These are phyloP conservation scores for Sphaerodactylus townsendi DNA, from an alignment of 2,113 vertebrate genomes.

Conservation along the genomic window DNA sequence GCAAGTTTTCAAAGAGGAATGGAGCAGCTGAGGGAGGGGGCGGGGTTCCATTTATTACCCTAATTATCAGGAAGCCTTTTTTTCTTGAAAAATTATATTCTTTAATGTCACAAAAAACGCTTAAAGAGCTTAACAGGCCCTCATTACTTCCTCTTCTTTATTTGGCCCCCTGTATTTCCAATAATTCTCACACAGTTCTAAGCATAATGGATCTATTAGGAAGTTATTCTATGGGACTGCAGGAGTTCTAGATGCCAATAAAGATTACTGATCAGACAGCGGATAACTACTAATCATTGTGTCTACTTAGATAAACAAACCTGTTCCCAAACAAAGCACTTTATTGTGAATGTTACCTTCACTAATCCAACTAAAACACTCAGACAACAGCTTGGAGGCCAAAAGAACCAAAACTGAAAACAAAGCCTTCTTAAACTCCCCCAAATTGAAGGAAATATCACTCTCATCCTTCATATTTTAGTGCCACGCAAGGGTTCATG, in stretches of 20 bases:
- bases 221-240: conserved; percentile 60
- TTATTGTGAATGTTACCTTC: conserved; percentile 67
- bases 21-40: not conserved
- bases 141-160: conserved; percentile 29
- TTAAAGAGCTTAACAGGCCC: conserved; percentile 24
- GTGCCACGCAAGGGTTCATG: not conserved
- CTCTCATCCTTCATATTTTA: not conserved
- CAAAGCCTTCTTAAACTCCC: conserved; percentile 18
- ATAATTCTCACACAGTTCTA: conserved; percentile 45
- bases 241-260: conserved; percentile 67
- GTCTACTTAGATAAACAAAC: conserved; percentile 67
- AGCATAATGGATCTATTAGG: conserved; percentile 57
- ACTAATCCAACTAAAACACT: conserved; percentile 59
- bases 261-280: conserved; percentile 67
- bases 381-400: conserved; percentile 38
- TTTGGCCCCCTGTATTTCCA: conserved; percentile 14
- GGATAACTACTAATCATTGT: conserved; percentile 62
- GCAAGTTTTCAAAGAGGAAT: conserved; percentile 28
- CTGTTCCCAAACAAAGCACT: conserved; percentile 67
- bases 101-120: not conserved
- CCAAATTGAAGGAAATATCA: not conserved
- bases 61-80: conserved; percentile 14
- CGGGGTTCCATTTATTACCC: not conserved
- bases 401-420: conserved; percentile 25
- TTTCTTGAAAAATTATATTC: accelerated